Base-by-base conservation (phyloP, 1,140 invertebrate species). In the Drosophila tropicalis region DNA sequence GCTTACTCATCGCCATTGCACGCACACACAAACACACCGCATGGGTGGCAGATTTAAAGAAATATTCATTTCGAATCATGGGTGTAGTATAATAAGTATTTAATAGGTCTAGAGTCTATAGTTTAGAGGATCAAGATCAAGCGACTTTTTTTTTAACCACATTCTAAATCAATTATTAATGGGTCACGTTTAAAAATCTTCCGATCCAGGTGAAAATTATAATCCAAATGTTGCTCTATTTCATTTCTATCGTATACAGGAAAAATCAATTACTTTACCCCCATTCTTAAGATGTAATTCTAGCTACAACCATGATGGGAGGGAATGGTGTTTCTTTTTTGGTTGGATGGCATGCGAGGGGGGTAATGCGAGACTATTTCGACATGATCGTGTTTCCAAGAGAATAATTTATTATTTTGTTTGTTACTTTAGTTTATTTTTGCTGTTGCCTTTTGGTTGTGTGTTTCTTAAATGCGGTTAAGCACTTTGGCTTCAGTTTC, bases 401-500 rank as follows among this genome's bases (percentile, higher is more conserved):
- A 82, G 83, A 86, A 79, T 87, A 80, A 80, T 82, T 83, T 83
- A 76, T 84, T 72, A 77, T 80, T 82, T 67, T 79, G 69, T 67
- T 74, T 70, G 17, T 22, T 51, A 25, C 77, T 62, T 51, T 22
- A 51, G 44, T 51, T 22, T 9, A 64, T 67, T 62, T 66, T 62
- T 67, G 63, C 47, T 36, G 3, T 65, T 64, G 69, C 47, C 76
- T 73, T 36, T 79, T 58, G 64, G 60, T 66, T 62, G 62, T 22
- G 78, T 67, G 72, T 76, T 87, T 82, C 84, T 70, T 76, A 87
- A 86, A 86, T 86, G 82, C 83, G 82, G 82, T 83, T 86, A 86
- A 87, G 83, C 76, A 87, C 82, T 79, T 61, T 57, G 68, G 55
- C 76, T 60, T 44, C 61, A 47, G 65, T 69, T 65, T 70, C 67